These are phyloP conservation scores for Taxidea taxus DNA, from an alignment of 2,113 vertebrate species.

Conservation along the genomic window DNA sequence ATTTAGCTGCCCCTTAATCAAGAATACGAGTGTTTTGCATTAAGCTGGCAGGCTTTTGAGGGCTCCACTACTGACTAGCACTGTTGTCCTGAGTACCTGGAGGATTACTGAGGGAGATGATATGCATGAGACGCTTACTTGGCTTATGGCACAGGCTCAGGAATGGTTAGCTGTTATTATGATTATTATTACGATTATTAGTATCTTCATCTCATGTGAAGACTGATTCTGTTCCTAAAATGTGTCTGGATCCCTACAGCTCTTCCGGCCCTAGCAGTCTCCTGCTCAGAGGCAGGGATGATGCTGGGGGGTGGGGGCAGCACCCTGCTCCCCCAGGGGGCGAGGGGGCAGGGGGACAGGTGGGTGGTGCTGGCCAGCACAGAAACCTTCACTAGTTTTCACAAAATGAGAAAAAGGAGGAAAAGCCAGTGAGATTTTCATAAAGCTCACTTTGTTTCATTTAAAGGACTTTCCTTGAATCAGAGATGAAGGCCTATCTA, in stretches of 20 bases:
- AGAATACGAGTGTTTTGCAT: not conserved
- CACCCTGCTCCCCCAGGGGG: no score
- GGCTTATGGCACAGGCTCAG: not conserved
- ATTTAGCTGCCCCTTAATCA: not conserved
- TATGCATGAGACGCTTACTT: rapidly evolving
- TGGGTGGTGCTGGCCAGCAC: not conserved
- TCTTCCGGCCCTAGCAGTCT: not conserved
- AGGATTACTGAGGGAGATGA: not conserved
- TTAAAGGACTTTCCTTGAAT: not conserved
- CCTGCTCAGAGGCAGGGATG: not conserved
- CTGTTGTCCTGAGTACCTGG: not conserved
- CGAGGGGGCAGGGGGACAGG: not conserved
- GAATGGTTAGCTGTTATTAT: not conserved
- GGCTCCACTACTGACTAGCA: not conserved
- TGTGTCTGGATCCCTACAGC: not conserved
- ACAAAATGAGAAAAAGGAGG: not conserved
- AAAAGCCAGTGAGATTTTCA: not conserved
- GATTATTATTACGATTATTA: not conserved
- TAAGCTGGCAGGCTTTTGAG: not conserved
- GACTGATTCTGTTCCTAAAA: not conserved
- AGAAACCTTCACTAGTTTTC: not conserved
- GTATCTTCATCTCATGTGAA: not conserved
- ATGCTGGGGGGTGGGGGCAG: no score
- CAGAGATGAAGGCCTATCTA: not conserved
- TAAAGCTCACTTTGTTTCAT: not conserved